Evolutionary conservation across 2,113 vertebrate species (phyloP).

Genomic region (Scatophagus argus): DNA sequence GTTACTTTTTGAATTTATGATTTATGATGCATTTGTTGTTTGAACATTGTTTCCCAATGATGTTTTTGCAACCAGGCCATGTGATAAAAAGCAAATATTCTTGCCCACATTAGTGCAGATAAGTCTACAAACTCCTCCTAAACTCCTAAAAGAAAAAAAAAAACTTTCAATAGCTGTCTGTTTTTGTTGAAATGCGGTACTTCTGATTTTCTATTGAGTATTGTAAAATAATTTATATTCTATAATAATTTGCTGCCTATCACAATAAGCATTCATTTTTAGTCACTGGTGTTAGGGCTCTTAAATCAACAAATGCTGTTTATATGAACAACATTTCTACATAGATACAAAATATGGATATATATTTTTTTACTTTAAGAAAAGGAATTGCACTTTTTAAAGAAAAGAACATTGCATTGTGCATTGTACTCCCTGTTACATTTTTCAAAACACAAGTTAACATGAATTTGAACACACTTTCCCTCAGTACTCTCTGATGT

Average conservation of each 20-base stretch:
- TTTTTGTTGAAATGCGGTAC: slow-evolving; percentile 77
- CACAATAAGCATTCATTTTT: slow-evolving; percentile 75
- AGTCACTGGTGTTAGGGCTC: slow-evolving; percentile 80
- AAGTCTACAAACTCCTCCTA: slow-evolving; percentile 52
- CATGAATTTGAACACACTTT: slow-evolving; percentile 71
- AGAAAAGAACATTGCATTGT: slow-evolving; percentile 82
- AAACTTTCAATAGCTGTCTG: slow-evolving; percentile 50
- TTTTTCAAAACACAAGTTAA: slow-evolving; percentile 78
- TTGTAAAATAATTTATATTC: slow-evolving; percentile 81
- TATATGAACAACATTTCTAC: slow-evolving; percentile 86
- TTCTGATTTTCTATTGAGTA: slow-evolving; percentile 79
- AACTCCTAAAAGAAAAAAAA: slow-evolving; percentile 55
- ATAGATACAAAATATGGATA: slow-evolving; percentile 85
- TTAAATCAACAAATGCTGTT: slow-evolving; percentile 83
- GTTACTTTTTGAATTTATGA: slow-evolving; percentile 78
- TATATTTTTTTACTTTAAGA: slow-evolving; percentile 87
- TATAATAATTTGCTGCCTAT: slow-evolving; percentile 77
- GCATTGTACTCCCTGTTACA: slow-evolving; percentile 81
- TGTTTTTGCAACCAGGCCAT: slow-evolving; percentile 67
- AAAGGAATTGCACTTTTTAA: slow-evolving; percentile 88
- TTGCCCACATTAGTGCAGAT: slow-evolving; percentile 59
- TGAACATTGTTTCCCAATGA: slow-evolving; percentile 65
- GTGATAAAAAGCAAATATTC: slow-evolving; percentile 59
- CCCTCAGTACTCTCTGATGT: slow-evolving; percentile 81
- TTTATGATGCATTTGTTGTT: slow-evolving; percentile 63